phyloP scores from a whole-genome alignment of 2,797 vertebrate genomes.

The Malacoctenus gilli region DNA sequence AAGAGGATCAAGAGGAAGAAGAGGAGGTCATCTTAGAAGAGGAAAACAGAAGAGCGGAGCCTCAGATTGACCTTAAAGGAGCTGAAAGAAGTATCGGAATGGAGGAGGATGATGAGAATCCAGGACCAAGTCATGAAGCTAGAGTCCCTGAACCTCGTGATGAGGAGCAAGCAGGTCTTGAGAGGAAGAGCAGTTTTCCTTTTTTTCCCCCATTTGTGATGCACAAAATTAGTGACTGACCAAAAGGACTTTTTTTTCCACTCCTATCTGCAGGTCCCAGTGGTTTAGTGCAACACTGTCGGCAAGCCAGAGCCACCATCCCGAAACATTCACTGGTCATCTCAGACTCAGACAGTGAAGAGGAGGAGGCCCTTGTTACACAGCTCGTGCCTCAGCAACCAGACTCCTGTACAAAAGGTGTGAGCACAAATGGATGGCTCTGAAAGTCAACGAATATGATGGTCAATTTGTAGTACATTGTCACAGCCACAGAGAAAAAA shows the following conservation, averaged over 20 bases:
- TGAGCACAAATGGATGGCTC: too few relatives aligned
- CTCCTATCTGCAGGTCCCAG: constrained; percentile 86
- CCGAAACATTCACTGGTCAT: constrained; percentile 86
- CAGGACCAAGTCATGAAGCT: constrained; percentile 75
- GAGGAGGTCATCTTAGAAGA: constrained; percentile 80
- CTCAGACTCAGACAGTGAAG: constrained; percentile 96
- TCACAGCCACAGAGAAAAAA: too few relatives aligned
- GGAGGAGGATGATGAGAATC: constrained; percentile 55
- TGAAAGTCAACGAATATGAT: too few relatives aligned
- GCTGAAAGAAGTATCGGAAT: constrained; percentile 62
- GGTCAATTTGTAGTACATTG: too few relatives aligned
- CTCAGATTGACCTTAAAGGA: constrained; percentile 68
- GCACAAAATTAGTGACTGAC: too few relatives aligned
- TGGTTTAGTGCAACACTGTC: constrained; percentile 76
- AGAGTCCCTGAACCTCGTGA: constrained; percentile 79
- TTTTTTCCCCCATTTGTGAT: neutral
- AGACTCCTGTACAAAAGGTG: constrained; percentile 79
- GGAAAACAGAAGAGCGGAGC: constrained; percentile 83
- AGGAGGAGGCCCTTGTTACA: constrained; percentile 89
- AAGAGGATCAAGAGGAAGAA: constrained; percentile 85
- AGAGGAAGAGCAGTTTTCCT: too few relatives aligned
- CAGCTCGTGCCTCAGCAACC: constrained; percentile 65
- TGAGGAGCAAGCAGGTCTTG: constrained; percentile 94
- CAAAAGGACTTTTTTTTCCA: neutral
- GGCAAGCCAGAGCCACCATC: constrained; percentile 77